Evolutionary conservation across 2,888 invertebrate species (phyloP), one percentile per base, ranked within the genome.

Genomic region (Maniola hyperantus): DNA sequence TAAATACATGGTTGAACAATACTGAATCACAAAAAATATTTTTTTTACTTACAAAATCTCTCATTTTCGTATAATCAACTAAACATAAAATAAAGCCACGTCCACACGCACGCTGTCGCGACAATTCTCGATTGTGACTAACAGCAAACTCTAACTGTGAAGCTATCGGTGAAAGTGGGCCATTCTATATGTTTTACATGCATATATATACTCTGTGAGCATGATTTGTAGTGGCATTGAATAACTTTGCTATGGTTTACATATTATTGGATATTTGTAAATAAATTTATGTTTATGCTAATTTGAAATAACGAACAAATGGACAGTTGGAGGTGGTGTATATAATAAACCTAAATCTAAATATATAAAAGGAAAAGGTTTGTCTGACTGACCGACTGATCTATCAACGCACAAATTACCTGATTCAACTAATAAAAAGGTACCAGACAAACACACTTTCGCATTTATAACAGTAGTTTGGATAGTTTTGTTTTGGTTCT

Each of bases 121-220:
- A 81, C 82, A 79, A 77, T 82, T 79, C 77, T 78, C 73, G 71
- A 34, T 20, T 36, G 61, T 50, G 62, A 71, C 73, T 72, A n/a
- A 39, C 39, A 11, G 39, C 39, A 11, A 18, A 20, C 18, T 8
- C 50, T 51, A 74, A 72, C 71, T 57, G 57, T 57, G 57, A 57
- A 57, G 72, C 68, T 62, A 75, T 65, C 65, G 77, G 87, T 82
- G 87, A 87, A 87, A 87, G 87, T 85, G 73, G 83, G 82, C 61
- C 86, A 77, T 60, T 66, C 66, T 72, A 69, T 66, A 44, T n/a
- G 34, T 36, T 62, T 42, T 18, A 15, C 44, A 34, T 58, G n/a
- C n/a, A 46, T 59, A 46, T 33, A 20, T 34, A 46, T 46, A 10
- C 44, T 33, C 46, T 34, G 44, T n/a, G n/a, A n/a, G n/a, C n/a